These are phyloP conservation scores for Ennomos erosarius DNA, from an alignment of 2,888 invertebrate species.

Conservation along the genomic window DNA sequence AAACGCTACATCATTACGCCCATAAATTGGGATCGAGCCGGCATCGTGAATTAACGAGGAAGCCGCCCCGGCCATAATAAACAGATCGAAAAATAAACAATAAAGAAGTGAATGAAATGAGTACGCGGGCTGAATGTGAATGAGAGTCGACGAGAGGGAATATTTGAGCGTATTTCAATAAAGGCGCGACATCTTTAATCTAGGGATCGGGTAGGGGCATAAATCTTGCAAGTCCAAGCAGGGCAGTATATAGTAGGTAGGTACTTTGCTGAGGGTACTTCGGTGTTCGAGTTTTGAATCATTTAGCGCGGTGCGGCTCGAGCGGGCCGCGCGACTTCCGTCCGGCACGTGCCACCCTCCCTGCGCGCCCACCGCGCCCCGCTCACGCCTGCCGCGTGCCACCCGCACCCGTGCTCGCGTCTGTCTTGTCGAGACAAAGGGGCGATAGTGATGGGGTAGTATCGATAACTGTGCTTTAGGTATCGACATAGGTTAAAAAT, in stretches of 20 bases:
- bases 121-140: slow-evolving; percentile 69
- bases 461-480: slow-evolving; percentile 24
- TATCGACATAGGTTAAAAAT: slow-evolving; percentile 40
- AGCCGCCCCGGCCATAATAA: slow-evolving; percentile 56
- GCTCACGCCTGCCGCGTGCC: slow-evolving; percentile 41
- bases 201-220: slow-evolving; percentile 82
- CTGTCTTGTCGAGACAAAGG: slow-evolving; percentile 86
- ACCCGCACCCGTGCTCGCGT: slow-evolving; percentile 60
- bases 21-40: slow-evolving; percentile 42
- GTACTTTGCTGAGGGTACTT: slow-evolving; percentile 35
- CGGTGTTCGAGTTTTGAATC: slow-evolving; percentile 77
- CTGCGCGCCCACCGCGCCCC: slow-evolving; percentile 48
- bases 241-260: slow-evolving; percentile 24
- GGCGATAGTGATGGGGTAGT: slow-evolving; percentile 64
- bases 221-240: slow-evolving; percentile 82
- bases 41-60: slow-evolving; percentile 51
- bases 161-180: slow-evolving; percentile 82
- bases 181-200: slow-evolving; percentile 84
- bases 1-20: slow-evolving; percentile 45
- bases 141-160: slow-evolving; percentile 53
- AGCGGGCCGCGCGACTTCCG: slow-evolving; percentile 79
- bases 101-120: slow-evolving; percentile 74
- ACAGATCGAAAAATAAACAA: slow-evolving; percentile 73
- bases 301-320: slow-evolving; percentile 78
- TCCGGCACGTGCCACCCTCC: slow-evolving; percentile 77